Conservation (phyloP, 2,113 vertebrate species). For the Nerophis ophidion region DNA sequence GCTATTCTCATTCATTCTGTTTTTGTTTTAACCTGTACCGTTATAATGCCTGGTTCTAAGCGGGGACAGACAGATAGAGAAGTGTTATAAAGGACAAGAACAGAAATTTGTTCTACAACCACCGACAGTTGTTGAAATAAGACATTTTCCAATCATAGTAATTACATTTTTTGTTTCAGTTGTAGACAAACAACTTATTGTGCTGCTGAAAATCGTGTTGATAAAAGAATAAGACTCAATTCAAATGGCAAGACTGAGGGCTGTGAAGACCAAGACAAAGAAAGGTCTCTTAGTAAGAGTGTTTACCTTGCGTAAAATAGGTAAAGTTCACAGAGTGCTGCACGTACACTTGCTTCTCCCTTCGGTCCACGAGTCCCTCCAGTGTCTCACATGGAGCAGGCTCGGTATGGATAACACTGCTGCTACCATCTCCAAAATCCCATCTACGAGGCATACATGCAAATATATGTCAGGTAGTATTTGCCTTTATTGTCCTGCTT, state of each 20-base stretch:
- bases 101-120: too few species aligned
- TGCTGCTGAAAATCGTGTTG: neutral
- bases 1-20: too few species aligned
- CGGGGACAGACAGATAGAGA: too few species aligned
- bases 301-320: conserved; percentile 66
- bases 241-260: neutral
- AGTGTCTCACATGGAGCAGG: conserved; percentile 46
- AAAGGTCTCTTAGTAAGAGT: neutral
- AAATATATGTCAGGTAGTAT: neutral
- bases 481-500: too few species aligned
- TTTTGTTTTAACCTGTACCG: too few species aligned
- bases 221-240: neutral
- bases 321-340: conserved; percentile 57
- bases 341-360: conserved; percentile 44
- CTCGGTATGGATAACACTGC: conserved; percentile 31
- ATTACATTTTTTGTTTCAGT: too few species aligned
- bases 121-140: too few species aligned
- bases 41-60: too few species aligned
- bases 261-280: neutral
- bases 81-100: too few species aligned
- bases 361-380: conserved; percentile 21
- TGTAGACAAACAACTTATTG: neutral
- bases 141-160: too few species aligned
- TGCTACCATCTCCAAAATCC: conserved; percentile 70
- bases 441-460: conserved; percentile 54